Base-by-base conservation (phyloP, 2,888 invertebrate genomes). In the Neria commutata region DNA sequence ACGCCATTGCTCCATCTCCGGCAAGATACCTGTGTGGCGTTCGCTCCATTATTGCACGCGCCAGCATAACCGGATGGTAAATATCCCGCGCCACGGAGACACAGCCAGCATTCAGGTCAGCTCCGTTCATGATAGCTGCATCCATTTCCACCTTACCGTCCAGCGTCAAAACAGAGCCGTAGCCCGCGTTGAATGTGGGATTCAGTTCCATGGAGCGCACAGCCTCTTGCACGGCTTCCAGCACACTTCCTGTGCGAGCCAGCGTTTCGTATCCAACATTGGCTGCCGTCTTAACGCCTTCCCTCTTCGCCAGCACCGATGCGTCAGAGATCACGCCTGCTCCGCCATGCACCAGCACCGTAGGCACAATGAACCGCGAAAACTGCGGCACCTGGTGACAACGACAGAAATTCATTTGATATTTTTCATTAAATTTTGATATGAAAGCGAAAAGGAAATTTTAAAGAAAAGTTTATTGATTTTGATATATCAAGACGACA, bases 131-230 rank as follows among this genome's bases (percentile, higher is more conserved):
- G 25, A 94, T 88, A 58, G 91, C 88, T 0, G 94, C 92, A 83
- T 94, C 93, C 88, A 92, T 90, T 84, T 93, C 93, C 0, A 93
- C 89, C 70, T 89, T 87, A 2, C 91, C 92, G 52, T 87, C 86
- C 16, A 86, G 74, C 69, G 89, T 94, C 58, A 94, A 82, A 5
- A 91, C 92, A 0, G 92, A 89, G 2, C 94, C 94, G 74, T 87
- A 89, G 1, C 93, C 93, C 49, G 92, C 91, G 84, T 94, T 93
- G 74, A 94, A 94, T 49, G 85, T 85, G 69, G 87, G 87, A 80
- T 91, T 88, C 62, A 88, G 85, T 79, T 94, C 93, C 87, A 94
- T 86, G 14, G 84, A 82, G 16, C 86, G 83, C 1, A 94, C 89
- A 11, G 92, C 91, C 19, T 86, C 88, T 81, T 91, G 90, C 0